Evolutionary conservation across 92 coral and sea anemone species (phyloP).

Genomic region (Galaxea fascicularis): DNA sequence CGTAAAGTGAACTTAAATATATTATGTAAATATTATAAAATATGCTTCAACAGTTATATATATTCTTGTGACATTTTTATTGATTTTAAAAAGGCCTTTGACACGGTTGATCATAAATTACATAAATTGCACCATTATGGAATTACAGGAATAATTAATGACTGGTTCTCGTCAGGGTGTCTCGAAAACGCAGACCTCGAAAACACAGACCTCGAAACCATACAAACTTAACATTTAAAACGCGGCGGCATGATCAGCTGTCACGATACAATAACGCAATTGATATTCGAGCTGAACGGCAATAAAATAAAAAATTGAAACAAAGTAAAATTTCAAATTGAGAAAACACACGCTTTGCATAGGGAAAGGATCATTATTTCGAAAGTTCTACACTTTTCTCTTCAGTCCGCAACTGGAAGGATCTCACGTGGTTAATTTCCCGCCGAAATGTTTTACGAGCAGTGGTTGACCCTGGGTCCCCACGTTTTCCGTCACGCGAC

Average conservation of each 20-base stretch:
- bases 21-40: no score
- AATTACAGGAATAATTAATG: no score
- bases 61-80: no score
- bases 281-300: conserved; percentile 4
- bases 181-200: no score
- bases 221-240: no score
- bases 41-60: no score
- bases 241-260: conserved; percentile 18
- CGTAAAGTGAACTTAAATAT: no score
- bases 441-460: conserved; percentile 18
- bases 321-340: background rate
- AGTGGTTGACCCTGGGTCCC: conserved; percentile 30
- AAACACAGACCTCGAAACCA: no score
- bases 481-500: conserved; percentile 14
- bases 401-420: background rate
- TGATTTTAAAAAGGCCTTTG: no score
- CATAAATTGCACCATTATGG: no score
- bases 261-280: conserved; percentile 12
- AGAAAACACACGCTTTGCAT: conserved; percentile 2
- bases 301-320: conserved; percentile 6
- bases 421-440: background rate
- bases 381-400: conserved; percentile 13
- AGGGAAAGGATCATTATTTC: conserved; percentile 12
- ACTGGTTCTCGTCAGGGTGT: no score
- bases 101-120: no score